These are phyloP conservation scores for Torymus aiolomorphi DNA, from an alignment of 2,888 invertebrate genomes.

Conservation along the genomic window DNA sequence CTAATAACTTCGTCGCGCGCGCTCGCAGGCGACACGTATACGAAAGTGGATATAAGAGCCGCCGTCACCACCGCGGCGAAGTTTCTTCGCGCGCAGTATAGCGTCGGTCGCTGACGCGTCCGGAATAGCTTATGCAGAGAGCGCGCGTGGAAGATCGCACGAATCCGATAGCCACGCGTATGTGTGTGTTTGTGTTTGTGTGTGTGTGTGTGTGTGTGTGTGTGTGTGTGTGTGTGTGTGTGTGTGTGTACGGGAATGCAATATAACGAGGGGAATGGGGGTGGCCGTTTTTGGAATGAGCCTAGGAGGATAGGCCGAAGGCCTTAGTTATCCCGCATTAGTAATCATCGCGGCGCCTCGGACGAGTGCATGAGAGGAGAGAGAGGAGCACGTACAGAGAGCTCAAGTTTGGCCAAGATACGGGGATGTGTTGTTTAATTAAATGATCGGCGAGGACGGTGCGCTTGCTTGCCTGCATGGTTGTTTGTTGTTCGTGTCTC, in stretches of 20 bases:
- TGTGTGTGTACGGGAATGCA: conserved; percentile 42
- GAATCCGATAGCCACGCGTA: conserved; percentile 22
- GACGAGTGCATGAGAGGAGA: conserved; percentile 9
- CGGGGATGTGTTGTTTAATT: conserved; percentile 28
- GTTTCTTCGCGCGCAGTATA: conserved; percentile 68
- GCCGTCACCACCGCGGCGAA: conserved; percentile 61
- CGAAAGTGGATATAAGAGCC: conserved; percentile 73
- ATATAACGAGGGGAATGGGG: conserved; percentile 29
- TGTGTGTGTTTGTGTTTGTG: no score
- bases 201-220: no score
- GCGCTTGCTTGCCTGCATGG: not conserved
- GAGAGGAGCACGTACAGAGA: not conserved
- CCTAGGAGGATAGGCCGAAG: conserved; percentile 19
- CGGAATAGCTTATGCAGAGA: conserved; percentile 72
- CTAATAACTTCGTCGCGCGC: conserved; percentile 67
- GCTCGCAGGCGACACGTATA: conserved; percentile 72
- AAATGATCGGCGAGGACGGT: conserved; percentile 26
- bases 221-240: conserved; percentile 53
- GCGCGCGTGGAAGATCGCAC: conserved; percentile 19
- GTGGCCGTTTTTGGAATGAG: conserved; percentile 60
- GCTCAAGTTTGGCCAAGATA: not conserved
- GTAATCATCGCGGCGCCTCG: conserved; percentile 48
- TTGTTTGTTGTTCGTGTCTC: not conserved
- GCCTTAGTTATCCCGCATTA: conserved; percentile 56
- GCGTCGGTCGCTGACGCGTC: conserved; percentile 66